Conservation (phyloP, 1,140 invertebrate species). For the Popillia japonica region DNA sequence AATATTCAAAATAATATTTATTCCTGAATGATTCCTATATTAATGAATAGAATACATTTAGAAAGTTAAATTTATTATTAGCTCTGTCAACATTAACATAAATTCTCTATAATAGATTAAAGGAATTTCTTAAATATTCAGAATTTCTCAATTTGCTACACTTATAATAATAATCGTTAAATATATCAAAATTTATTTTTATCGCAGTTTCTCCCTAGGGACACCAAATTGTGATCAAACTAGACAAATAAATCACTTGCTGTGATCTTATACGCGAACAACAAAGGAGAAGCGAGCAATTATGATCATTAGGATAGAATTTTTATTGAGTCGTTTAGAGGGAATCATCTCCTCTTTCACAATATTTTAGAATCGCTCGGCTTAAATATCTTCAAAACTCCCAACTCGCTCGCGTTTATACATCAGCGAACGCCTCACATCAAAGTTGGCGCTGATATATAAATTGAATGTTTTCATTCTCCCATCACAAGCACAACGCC, state of each 20-base stretch:
- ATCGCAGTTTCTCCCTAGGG: not conserved
- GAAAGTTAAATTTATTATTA: too few species aligned
- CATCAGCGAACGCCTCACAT: not conserved
- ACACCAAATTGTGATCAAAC: not conserved
- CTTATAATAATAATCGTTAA: not conserved
- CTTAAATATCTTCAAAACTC: not conserved
- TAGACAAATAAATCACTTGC: not conserved
- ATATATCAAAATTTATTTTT: slow-evolving; percentile 19
- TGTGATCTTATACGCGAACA: not conserved
- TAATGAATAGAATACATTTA: too few species aligned
- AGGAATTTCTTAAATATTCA: not conserved
- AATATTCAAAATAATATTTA: too few species aligned
- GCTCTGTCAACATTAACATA: too few species aligned
- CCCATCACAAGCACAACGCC: slow-evolving; percentile 23
- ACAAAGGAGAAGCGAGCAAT: not conserved
- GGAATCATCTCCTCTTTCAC: not conserved
- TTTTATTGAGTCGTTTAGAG: not conserved
- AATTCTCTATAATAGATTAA: too few species aligned
- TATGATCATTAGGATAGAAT: slow-evolving; percentile 26
- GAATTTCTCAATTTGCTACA: slow-evolving; percentile 16
- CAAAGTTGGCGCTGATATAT: slow-evolving; percentile 30
- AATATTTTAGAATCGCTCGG: slow-evolving; percentile 15
- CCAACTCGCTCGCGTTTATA: not conserved
- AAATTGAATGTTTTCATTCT: slow-evolving; percentile 33
- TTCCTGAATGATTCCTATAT: too few species aligned